These are phyloP conservation scores for Lasiommata megera DNA, from an alignment of 2,888 invertebrate species.

Conservation along the genomic window DNA sequence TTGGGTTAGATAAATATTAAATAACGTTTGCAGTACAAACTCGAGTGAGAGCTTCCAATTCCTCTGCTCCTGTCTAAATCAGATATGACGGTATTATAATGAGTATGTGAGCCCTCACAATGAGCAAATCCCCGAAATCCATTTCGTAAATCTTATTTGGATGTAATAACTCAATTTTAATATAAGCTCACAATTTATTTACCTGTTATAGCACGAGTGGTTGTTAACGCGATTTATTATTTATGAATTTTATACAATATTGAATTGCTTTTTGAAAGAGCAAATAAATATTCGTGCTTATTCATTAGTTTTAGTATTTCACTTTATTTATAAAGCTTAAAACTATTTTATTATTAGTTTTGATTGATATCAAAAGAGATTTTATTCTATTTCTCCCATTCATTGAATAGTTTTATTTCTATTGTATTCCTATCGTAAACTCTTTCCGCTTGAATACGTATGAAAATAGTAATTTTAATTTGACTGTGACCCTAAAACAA, in stretches of 20 bases:
- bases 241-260: slow-evolving; percentile 2
- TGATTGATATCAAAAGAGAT: no score
- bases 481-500: no score
- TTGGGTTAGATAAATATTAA: slow-evolving; percentile 12
- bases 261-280: not conserved
- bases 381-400: no score
- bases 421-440: no score
- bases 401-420: no score
- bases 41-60: slow-evolving; percentile 16
- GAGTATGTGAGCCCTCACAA: slow-evolving; percentile 18
- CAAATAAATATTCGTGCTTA: not conserved
- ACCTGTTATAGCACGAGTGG: not conserved
- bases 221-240: not conserved
- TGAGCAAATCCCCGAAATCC: slow-evolving; percentile 18
- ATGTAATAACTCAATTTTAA: slow-evolving; percentile 22
- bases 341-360: no score
- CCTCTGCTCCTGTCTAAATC: slow-evolving; percentile 16
- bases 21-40: slow-evolving; percentile 9
- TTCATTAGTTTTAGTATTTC: not conserved
- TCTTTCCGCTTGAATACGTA: no score
- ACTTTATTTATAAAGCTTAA: no score
- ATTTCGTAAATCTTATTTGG: slow-evolving; percentile 20
- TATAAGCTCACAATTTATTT: slow-evolving; percentile 18
- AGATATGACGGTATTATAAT: slow-evolving; percentile 22
- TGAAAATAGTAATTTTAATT: no score